These are phyloP conservation scores for Cyphomyrus plagiostoma DNA, from an alignment of 2,113 vertebrate species.

Conservation along the genomic window DNA sequence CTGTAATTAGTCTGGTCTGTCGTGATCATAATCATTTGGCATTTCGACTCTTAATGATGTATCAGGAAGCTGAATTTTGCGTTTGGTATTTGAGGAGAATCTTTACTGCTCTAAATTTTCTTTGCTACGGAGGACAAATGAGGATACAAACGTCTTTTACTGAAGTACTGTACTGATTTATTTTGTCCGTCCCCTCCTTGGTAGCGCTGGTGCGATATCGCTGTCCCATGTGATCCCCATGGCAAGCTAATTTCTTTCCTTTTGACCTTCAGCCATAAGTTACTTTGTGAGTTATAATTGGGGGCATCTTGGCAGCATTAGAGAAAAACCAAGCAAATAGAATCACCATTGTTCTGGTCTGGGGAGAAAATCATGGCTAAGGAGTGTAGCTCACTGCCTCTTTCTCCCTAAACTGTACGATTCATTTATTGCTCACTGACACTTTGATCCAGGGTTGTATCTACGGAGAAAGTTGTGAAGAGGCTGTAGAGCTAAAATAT, in stretches of 20 bases:
- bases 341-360: neutral
- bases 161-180: neutral
- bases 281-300: conserved; percentile 16
- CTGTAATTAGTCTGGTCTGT: neutral
- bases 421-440: neutral
- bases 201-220: too few species aligned
- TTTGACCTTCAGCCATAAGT: conserved; percentile 30
- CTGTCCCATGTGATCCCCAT: neutral
- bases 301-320: neutral
- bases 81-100: neutral
- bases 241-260: conserved; percentile 21
- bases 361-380: neutral
- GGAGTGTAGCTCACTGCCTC: neutral
- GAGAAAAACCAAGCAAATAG: conserved; percentile 18
- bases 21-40: neutral
- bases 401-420: neutral
- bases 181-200: neutral
- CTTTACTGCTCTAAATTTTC: neutral
- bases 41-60: neutral
- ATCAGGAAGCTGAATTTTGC: neutral
- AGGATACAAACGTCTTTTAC: neutral
- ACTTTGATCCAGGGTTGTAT: neutral
- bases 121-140: neutral
- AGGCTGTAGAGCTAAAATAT: neutral
- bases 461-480: neutral